Percentiles rank a stretch among this genome's conserved stretches.
These are phyloP conservation scores for Todiramphus saurophagus DNA, from an alignment of 2,113 vertebrate species.

Conservation along the genomic window DNA sequence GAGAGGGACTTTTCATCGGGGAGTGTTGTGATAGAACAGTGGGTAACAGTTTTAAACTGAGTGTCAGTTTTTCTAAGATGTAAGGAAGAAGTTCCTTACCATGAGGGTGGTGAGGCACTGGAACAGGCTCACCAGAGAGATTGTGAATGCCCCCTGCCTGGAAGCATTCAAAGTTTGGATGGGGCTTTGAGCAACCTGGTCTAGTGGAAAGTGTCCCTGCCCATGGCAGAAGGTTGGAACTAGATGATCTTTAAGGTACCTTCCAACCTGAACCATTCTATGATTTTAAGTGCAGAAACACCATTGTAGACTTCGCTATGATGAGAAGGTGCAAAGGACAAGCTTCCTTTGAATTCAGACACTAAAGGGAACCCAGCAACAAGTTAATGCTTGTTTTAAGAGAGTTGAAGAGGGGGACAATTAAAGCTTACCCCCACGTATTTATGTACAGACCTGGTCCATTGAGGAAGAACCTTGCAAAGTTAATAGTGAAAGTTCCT, in stretches of 20 bases:
- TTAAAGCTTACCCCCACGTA: rapidly evolving
- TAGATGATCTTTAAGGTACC: not conserved
- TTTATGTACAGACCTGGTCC: not conserved
- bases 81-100: not conserved
- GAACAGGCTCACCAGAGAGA: not conserved
- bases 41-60: not conserved
- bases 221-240: not conserved
- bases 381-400: not conserved
- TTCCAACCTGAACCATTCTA: not conserved
- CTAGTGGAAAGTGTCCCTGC: not conserved
- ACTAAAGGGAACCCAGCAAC: not conserved
- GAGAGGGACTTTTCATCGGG: not conserved
- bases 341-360: not conserved
- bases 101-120: not conserved
- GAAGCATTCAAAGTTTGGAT: not conserved
- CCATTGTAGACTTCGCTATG: not conserved
- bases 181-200: not conserved
- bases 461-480: not conserved
- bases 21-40: not conserved
- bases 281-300: not conserved
- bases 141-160: not conserved
- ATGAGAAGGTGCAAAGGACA: not conserved
- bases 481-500: not conserved
- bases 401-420: not conserved
- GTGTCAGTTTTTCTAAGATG: not conserved